Conservation (phyloP, 2,797 vertebrate species). For the Cynodonichthys magdalenae region DNA sequence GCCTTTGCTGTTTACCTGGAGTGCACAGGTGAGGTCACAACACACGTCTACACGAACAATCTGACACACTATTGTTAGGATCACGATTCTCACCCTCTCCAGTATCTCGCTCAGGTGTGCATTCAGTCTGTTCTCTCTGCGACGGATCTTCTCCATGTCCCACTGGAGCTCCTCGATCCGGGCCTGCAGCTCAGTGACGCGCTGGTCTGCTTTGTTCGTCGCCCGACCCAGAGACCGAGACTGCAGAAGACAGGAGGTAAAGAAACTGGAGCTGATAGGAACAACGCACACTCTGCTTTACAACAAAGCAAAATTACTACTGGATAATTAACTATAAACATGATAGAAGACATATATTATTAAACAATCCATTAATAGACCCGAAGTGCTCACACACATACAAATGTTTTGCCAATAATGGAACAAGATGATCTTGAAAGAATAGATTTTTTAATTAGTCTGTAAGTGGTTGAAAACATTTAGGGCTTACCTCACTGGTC, state of each 20-base stretch:
- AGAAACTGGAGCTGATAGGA: background rate
- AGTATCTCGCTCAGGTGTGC: constrained; percentile 92
- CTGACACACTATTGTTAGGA: background rate
- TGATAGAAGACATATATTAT: too few relatives aligned
- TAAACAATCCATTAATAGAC: too few relatives aligned
- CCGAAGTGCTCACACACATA: too few relatives aligned
- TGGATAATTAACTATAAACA: too few relatives aligned
- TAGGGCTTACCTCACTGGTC: constrained; percentile 89
- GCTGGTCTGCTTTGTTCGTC: constrained; percentile 90
- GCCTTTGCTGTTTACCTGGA: constrained; percentile 96
- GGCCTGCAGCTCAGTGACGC: constrained; percentile 90
- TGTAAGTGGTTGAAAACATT: background rate
- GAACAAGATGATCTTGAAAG: background rate
- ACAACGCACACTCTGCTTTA: background rate
- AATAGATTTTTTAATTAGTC: background rate
- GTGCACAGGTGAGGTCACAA: constrained; percentile 10
- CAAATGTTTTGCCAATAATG: background rate
- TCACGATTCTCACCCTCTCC: constrained; percentile 83
- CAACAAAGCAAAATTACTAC: background rate
- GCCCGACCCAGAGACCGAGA: constrained; percentile 86
- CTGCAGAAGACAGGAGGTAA: constrained; percentile 63
- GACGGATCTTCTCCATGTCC: constrained; percentile 98
- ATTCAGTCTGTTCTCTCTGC: constrained; percentile 93
- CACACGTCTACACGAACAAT: background rate
- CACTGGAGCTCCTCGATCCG: constrained; percentile 96